Conservation (phyloP, 2,888 invertebrate species). For the Melanchra persicariae region DNA sequence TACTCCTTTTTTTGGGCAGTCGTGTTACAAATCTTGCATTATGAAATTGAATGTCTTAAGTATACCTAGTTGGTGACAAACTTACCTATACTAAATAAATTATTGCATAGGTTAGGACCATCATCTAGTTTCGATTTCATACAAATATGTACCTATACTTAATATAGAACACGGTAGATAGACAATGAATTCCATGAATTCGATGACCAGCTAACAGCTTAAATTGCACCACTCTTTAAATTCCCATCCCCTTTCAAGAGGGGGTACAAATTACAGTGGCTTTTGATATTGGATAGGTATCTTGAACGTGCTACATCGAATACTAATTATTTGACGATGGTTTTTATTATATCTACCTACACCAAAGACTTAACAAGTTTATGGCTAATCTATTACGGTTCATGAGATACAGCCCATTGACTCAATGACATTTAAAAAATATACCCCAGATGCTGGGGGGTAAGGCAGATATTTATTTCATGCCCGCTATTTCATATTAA, state of each 20-base stretch:
- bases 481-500: too few relatives aligned
- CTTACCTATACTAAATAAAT: too few relatives aligned
- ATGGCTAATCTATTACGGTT: neutral
- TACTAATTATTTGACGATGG: conserved; percentile 21
- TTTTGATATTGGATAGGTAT: conserved; percentile 31
- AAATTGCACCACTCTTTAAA: conserved; percentile 7
- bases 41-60: too few relatives aligned
- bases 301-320: conserved; percentile 20
- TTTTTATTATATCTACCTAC: neutral
- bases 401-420: too few relatives aligned
- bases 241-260: conserved; percentile 10
- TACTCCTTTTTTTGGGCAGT: too few relatives aligned
- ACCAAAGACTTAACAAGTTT: neutral
- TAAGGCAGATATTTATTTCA: too few relatives aligned
- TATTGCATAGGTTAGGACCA: too few relatives aligned
- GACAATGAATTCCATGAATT: conserved; percentile 9
- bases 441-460: too few relatives aligned
- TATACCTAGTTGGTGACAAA: too few relatives aligned
- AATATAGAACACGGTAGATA: neutral
- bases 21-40: too few relatives aligned
- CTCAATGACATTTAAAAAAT: too few relatives aligned
- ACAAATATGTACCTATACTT: neutral
- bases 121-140: too few relatives aligned
- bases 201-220: conserved; percentile 1
- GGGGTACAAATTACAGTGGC: conserved; percentile 23